Evolutionary conservation across 2,797 vertebrate genomes (phyloP), one percentile per base, ranked within the genome.

Genomic region (Ispidina lecontei): DNA sequence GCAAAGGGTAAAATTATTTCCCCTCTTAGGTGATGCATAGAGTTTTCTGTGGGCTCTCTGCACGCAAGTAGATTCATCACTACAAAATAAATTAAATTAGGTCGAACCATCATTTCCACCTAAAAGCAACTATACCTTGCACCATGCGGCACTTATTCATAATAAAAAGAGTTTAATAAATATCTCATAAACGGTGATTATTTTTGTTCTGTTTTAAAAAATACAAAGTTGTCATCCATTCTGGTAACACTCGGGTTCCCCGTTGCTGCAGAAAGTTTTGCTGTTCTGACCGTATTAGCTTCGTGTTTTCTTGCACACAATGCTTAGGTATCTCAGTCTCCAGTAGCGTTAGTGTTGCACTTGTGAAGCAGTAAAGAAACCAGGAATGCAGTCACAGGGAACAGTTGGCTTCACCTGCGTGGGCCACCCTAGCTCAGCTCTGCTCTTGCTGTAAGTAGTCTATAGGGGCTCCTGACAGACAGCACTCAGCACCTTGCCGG

Each of bases 401-500:
- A 77, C 71, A 12, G 10, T 59, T 2, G 9, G 19, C 64, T 44
- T 41, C 3, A 14, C 76, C 49, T 26, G 23, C 14, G 49, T 9
- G 49, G 49, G 43, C 73, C 20, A 16, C 84, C 59, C 67, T 8
- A 14, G 85, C 80, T 87, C 87, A n/a, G 91, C 91, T 60, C 83
- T 4, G 83, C 91, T 67, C 43, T 54, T 13, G 75, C 89, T 54
- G 4, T 6, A 9, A 7, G 59, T 21, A 76, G 64, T 73, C 91
- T 70, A 41, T 23, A 21, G 95, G 96, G 94, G 77, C 88, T 96
- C 91, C 94, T 92, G 80, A 78, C 92, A 85, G 84, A 52, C 94
- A 96, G 92, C 93, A 74, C 95, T 96, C 95, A 96, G 96, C 95
- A 96, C 95, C 95, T 96, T 76, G 94, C 93, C 72, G 9, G 95